These are phyloP conservation scores for Escarpia spicata DNA, from an alignment of 2,888 invertebrate species.

Conservation along the genomic window DNA sequence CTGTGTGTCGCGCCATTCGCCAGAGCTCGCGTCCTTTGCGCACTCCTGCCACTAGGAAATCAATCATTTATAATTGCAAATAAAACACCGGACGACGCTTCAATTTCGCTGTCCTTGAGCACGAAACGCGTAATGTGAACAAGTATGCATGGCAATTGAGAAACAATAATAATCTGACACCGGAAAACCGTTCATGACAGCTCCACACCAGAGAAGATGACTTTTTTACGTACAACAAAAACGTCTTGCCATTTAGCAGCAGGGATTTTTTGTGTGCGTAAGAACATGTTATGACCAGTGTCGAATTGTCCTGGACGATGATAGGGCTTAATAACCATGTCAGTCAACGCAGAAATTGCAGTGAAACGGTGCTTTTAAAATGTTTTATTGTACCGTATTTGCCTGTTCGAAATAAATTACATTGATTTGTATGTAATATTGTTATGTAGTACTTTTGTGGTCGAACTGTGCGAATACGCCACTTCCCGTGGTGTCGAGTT, in stretches of 20 bases:
- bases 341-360: slow-evolving; percentile 8
- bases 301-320: neutral
- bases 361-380: neutral
- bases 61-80: neutral
- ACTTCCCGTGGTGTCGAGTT: neutral
- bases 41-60: slow-evolving; percentile 2
- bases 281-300: neutral
- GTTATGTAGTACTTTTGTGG: neutral
- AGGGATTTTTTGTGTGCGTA: too few relatives aligned
- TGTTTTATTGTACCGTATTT: neutral
- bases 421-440: neutral
- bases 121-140: neutral
- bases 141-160: neutral
- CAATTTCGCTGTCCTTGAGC: neutral
- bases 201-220: neutral
- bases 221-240: neutral
- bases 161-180: neutral
- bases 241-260: neutral
- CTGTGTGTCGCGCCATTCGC: neutral
- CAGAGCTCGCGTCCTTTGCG: neutral
- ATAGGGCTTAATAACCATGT: neutral
- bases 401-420: neutral
- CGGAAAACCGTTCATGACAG: neutral
- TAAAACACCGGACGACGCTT: neutral
- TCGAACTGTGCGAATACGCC: neutral